These are phyloP conservation scores for Argopecten irradians DNA, from an alignment of 1,140 invertebrate species.

Conservation along the genomic window DNA sequence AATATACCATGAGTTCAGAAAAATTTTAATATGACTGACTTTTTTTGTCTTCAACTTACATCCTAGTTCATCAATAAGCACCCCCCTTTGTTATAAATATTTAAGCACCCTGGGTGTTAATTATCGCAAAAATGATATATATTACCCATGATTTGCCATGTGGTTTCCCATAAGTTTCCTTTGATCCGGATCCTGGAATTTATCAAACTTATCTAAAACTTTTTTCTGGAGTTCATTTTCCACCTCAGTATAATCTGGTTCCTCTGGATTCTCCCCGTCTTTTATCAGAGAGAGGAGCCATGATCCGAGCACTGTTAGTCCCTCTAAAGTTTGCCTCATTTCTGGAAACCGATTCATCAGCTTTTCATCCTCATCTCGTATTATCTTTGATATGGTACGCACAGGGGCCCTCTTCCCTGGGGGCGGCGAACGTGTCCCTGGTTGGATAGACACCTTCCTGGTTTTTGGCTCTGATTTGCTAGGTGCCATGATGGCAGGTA, in stretches of 20 bases:
- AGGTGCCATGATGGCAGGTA: neutral
- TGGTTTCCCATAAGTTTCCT: neutral
- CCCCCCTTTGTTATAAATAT: too few species aligned
- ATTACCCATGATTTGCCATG: neutral
- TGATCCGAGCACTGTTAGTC: neutral
- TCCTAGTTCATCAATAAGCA: too few species aligned
- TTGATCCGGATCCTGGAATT: neutral
- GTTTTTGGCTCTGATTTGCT: neutral
- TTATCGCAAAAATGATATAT: too few species aligned
- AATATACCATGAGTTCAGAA: too few species aligned
- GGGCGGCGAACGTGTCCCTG: neutral
- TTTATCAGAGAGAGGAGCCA: neutral
- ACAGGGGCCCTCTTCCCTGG: neutral
- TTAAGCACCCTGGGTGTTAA: too few species aligned
- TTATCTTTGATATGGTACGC: neutral
- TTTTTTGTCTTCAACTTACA: too few species aligned
- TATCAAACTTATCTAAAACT: neutral
- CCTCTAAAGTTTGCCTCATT: neutral
- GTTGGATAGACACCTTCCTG: neutral
- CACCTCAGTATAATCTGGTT: neutral
- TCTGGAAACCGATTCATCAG: neutral
- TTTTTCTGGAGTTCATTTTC: neutral
- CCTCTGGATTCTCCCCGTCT: neutral
- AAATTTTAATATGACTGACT: too few species aligned
- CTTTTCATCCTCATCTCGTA: neutral